Conservation (phyloP, 2,797 vertebrate species). For the Dendrocincla tyrannina region DNA sequence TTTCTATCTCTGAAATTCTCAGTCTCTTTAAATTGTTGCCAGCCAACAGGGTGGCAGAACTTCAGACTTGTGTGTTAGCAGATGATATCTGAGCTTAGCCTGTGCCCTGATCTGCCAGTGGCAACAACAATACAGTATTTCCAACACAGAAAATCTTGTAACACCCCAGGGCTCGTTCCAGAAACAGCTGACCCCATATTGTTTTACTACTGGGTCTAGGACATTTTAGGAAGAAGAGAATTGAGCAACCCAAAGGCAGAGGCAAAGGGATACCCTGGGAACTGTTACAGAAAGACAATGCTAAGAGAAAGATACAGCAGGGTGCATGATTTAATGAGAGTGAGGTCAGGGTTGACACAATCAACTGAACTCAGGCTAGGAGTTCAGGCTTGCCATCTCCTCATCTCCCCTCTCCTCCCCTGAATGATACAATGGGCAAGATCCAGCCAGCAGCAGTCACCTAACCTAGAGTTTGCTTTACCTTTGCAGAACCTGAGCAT, state of each 20-base stretch:
- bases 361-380: background rate
- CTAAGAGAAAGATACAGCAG: background rate
- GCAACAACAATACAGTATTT: background rate
- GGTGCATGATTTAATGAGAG: background rate
- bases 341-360: background rate
- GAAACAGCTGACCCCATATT: background rate
- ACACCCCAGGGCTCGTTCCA: background rate
- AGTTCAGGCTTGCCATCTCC: background rate
- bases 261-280: background rate
- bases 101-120: background rate
- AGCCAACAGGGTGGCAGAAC: background rate
- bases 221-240: background rate
- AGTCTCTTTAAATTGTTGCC: background rate
- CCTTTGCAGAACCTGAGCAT: constrained; percentile 84
- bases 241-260: background rate
- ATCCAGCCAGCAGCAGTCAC: background rate
- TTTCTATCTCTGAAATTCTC: background rate
- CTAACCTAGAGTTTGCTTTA: constrained; percentile 9
- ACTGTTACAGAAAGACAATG: background rate
- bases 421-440: background rate
- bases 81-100: background rate
- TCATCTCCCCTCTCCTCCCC: background rate
- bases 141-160: background rate
- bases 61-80: background rate
- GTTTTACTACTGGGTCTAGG: background rate